A percentile compares a stretch with the other conserved stretches of the same genome.
These are phyloP conservation scores for Molossus alvarezi DNA, from an alignment of 2,797 vertebrate species.

Conservation along the genomic window DNA sequence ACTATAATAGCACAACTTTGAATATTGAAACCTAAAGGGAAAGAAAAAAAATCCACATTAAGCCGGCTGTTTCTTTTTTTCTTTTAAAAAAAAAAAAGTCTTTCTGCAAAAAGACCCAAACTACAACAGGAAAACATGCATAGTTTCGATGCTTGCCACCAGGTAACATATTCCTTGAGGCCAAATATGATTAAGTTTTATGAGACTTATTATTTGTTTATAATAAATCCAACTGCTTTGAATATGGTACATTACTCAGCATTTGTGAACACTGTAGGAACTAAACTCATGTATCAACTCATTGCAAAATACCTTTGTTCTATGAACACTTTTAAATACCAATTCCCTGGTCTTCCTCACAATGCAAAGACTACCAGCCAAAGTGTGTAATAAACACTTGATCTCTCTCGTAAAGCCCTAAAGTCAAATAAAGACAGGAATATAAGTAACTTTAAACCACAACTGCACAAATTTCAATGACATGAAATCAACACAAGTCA, in stretches of 20 bases:
- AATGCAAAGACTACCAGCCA: background rate
- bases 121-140: background rate
- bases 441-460: constrained; percentile 65
- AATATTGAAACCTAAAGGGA: constrained; percentile 47
- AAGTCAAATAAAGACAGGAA: constrained; percentile 65
- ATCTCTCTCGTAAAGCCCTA: background rate
- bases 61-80: background rate
- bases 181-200: background rate
- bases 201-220: constrained; percentile 32
- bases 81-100: background rate
- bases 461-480: constrained; percentile 72
- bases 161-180: constrained; percentile 33
- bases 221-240: constrained; percentile 22
- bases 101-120: constrained; percentile 53
- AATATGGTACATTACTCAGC: constrained; percentile 11
- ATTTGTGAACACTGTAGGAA: background rate
- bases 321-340: constrained; percentile 57
- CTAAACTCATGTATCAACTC: constrained; percentile 44
- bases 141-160: background rate
- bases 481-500: constrained; percentile 37
- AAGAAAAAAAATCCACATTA: background rate
- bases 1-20: background rate
- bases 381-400: background rate
- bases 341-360: constrained; percentile 23
- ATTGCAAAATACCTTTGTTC: constrained; percentile 20